Evolutionary conservation across 1,140 invertebrate genomes (phyloP).

Genomic region (Pemphigus obesinymphae): DNA sequence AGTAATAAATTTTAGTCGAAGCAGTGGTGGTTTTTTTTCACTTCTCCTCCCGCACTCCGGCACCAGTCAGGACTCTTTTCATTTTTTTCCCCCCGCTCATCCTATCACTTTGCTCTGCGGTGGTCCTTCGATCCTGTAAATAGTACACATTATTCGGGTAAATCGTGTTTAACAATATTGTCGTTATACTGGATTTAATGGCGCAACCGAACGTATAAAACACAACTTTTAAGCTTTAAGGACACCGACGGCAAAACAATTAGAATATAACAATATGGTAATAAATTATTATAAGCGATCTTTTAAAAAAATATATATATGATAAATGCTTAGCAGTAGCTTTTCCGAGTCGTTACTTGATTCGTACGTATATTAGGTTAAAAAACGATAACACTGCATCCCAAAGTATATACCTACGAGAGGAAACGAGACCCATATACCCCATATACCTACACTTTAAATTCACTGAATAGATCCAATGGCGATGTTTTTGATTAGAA

Average conservation of each 20-base stretch:
- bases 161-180: neutral
- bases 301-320: neutral
- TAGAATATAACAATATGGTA: neutral
- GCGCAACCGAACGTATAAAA: neutral
- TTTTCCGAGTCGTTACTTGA: neutral
- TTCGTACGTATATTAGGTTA: no score
- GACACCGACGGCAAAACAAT: neutral
- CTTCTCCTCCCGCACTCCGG: neutral
- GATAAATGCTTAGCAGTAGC: no score
- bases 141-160: neutral
- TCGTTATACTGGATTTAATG: neutral
- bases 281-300: neutral
- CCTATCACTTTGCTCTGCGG: neutral
- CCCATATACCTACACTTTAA: no score
- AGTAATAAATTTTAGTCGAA: constrained; percentile 4
- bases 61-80: neutral
- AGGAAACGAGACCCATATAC: no score
- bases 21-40: neutral
- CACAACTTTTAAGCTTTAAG: no score
- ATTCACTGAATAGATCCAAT: no score
- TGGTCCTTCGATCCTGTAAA: neutral
- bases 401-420: no score
- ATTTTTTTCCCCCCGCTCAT: neutral
- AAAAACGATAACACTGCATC: no score
- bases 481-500: no score